phyloP scores from a whole-genome alignment of 2,797 vertebrate genomes.

The Amazona ochrocephala region DNA sequence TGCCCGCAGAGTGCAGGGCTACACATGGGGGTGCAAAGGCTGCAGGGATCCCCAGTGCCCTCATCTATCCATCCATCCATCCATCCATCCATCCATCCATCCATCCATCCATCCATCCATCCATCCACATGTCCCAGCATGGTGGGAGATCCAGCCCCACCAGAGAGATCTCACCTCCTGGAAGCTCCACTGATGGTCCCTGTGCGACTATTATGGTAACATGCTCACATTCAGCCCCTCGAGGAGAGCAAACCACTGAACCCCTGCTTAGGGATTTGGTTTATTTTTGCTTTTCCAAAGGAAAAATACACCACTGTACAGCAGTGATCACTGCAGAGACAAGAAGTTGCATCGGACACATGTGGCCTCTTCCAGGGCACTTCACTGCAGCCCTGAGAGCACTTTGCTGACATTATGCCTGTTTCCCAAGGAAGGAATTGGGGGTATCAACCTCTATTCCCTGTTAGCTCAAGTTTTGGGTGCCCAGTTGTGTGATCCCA shows the following conservation, averaged over 20 bases:
- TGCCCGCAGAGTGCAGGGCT: not conserved
- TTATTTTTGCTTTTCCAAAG: not conserved
- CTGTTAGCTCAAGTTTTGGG: not conserved
- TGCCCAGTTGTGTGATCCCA: rapidly evolving
- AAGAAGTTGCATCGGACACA: not conserved
- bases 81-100: too few relatives aligned
- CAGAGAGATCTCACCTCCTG: not conserved
- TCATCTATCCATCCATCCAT: not conserved
- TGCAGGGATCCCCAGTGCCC: not conserved
- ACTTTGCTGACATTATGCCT: not conserved
- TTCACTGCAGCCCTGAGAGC: not conserved
- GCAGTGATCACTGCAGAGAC: not conserved
- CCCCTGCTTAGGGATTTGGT: not conserved
- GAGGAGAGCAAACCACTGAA: not conserved
- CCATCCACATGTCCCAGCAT: not conserved
- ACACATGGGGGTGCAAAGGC: not conserved
- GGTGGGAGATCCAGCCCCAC: not conserved
- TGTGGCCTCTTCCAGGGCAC: not conserved
- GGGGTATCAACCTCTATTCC: not conserved
- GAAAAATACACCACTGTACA: not conserved
- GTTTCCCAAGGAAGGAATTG: not conserved
- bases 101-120: not conserved
- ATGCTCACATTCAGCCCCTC: not conserved
- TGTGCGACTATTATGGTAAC: not conserved
- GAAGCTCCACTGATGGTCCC: not conserved